Evolutionary conservation across 2,888 invertebrate species (phyloP).

Genomic region (Schizotus pectinicornis): DNA sequence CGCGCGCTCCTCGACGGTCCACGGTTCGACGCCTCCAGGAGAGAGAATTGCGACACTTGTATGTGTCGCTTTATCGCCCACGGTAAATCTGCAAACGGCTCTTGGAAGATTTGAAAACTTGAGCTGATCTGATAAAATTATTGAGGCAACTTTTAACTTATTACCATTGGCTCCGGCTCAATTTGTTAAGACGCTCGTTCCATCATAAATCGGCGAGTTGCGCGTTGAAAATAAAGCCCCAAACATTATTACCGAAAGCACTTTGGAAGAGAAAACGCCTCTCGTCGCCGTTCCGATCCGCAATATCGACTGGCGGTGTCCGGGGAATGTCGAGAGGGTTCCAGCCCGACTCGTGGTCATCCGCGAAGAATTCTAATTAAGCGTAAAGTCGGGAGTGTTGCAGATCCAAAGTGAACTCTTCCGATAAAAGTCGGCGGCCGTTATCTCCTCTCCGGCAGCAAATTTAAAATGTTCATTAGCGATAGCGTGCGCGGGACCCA

Average conservation of each 20-base stretch:
- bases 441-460: conserved; percentile 48
- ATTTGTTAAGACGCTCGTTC: conserved; percentile 20
- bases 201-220: neutral
- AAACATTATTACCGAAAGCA: too few species aligned
- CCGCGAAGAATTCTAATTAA: conserved; percentile 6
- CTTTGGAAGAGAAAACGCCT: too few species aligned
- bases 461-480: conserved; percentile 59
- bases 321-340: neutral
- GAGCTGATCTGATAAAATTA: conserved; percentile 24
- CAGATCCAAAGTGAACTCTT: conserved; percentile 28
- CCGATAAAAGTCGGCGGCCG: conserved; percentile 42
- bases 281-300: too few species aligned
- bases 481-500: conserved; percentile 52
- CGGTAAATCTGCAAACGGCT: too few species aligned
- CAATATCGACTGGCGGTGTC: too few species aligned
- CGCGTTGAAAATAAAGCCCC: too few species aligned
- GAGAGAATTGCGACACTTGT: conserved; percentile 31
- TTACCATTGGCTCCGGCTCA: conserved; percentile 17
- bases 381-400: neutral
- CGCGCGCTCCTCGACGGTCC: conserved; percentile 37
- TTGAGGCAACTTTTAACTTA: conserved; percentile 26
- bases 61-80: conserved; percentile 34
- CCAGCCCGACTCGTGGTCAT: neutral
- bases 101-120: conserved; percentile 11
- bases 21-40: conserved; percentile 43